phyloP scores from a whole-genome alignment of 2,888 invertebrate species.

The Atherix ibis region DNA sequence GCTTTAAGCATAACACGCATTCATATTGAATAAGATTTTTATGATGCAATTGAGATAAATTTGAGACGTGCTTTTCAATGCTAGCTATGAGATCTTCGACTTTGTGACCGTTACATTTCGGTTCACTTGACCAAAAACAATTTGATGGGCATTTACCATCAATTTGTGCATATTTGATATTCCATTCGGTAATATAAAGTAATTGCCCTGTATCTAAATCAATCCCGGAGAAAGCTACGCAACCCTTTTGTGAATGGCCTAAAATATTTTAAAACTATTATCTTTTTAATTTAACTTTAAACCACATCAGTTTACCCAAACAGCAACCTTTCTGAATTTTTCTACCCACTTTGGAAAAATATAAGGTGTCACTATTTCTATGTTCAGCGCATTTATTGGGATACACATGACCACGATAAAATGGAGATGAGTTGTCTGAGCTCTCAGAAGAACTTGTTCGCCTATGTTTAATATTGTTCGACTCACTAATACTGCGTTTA shows the following conservation, averaged over 20 bases:
- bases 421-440: constrained; percentile 36
- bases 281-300: not conserved
- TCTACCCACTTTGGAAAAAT: constrained; percentile 40
- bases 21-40: constrained; percentile 58
- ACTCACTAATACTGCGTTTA: constrained; percentile 36
- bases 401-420: constrained; percentile 23
- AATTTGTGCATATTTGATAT: constrained; percentile 34
- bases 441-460: constrained; percentile 39
- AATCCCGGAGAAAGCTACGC: constrained; percentile 58
- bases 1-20: constrained; percentile 46
- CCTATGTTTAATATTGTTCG: constrained; percentile 23
- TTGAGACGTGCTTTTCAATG: constrained; percentile 64
- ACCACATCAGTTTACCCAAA: constrained; percentile 39
- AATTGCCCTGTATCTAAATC: constrained; percentile 57
- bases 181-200: constrained; percentile 64
- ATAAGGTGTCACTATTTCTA: constrained; percentile 37
- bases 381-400: constrained; percentile 35
- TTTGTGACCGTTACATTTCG: constrained; percentile 27
- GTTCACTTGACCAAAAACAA: constrained; percentile 24
- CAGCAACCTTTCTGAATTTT: constrained; percentile 61
- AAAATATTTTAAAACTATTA: not conserved
- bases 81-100: constrained; percentile 26
- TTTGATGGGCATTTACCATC: constrained; percentile 18
- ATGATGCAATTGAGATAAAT: constrained; percentile 53
- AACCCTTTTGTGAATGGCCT: constrained; percentile 58